phyloP scores from a whole-genome alignment of 2,888 invertebrate species.

The Terebella lapidaria region DNA sequence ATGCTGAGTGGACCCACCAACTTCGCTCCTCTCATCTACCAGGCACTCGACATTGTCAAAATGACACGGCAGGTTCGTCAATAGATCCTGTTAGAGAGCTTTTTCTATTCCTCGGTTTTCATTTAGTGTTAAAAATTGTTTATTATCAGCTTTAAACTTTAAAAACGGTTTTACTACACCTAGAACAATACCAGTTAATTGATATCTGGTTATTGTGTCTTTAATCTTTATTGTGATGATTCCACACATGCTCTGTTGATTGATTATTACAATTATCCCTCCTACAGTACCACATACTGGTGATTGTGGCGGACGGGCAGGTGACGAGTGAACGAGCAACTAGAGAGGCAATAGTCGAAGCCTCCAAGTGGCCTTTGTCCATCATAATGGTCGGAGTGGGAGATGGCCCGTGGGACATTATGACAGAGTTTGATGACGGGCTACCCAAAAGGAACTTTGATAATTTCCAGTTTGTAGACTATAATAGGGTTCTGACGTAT shows the following conservation, averaged over 20 bases:
- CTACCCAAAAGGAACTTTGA: conserved; percentile 56
- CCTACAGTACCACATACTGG: conserved; percentile 56
- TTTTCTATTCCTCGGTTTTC: too few species aligned
- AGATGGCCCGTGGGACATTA: conserved; percentile 58
- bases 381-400: conserved; percentile 58
- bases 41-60: conserved; percentile 56
- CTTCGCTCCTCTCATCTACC: conserved; percentile 57
- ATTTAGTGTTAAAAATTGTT: too few species aligned
- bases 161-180: too few species aligned
- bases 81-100: too few species aligned
- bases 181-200: too few species aligned
- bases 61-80: conserved; percentile 42
- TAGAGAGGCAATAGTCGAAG: conserved; percentile 55
- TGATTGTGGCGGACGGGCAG: conserved; percentile 58
- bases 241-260: too few species aligned
- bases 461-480: conserved; percentile 59
- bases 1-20: conserved; percentile 57
- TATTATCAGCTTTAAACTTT: too few species aligned
- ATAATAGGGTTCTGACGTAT: conserved; percentile 46
- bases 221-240: too few species aligned
- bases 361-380: conserved; percentile 56
- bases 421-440: conserved; percentile 57
- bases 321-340: conserved; percentile 56
- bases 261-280: too few species aligned
- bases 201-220: too few species aligned